These are phyloP conservation scores for Archips xylosteana DNA, from an alignment of 2,888 invertebrate genomes.

Conservation along the genomic window DNA sequence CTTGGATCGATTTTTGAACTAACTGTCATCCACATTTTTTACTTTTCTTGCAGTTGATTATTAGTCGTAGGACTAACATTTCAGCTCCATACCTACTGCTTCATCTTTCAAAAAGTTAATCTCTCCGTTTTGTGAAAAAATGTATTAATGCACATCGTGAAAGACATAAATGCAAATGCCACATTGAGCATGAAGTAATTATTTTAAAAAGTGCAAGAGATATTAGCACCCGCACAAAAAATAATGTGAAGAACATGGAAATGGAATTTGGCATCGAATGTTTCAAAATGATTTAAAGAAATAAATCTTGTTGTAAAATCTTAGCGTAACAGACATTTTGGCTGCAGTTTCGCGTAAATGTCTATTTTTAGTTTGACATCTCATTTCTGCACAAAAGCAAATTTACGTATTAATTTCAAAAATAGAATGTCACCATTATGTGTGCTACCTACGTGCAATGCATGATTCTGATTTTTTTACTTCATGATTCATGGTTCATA, in stretches of 20 bases:
- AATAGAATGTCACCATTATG: neutral
- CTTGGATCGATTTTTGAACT: neutral
- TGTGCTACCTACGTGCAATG: neutral
- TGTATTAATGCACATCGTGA: too few species aligned
- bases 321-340: slow-evolving; percentile 15
- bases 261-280: neutral
- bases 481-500: too few species aligned
- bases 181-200: neutral
- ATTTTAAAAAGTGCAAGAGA: neutral
- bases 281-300: neutral
- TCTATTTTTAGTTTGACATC: slow-evolving; percentile 24
- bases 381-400: slow-evolving; percentile 23
- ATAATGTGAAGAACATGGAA: neutral
- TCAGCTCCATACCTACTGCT: too few species aligned
- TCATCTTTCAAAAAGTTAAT: too few species aligned
- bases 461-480: neutral
- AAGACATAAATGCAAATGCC: neutral
- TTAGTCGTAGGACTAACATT: too few species aligned
- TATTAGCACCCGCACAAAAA: neutral
- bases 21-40: too few species aligned
- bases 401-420: neutral
- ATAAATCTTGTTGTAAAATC: neutral
- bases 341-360: slow-evolving; percentile 18
- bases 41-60: too few species aligned
- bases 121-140: too few species aligned